A percentile compares a stretch with the other conserved stretches of the same genome.
phyloP scores from a whole-genome alignment of 2,113 vertebrate species.

The Colaptes auratus region DNA sequence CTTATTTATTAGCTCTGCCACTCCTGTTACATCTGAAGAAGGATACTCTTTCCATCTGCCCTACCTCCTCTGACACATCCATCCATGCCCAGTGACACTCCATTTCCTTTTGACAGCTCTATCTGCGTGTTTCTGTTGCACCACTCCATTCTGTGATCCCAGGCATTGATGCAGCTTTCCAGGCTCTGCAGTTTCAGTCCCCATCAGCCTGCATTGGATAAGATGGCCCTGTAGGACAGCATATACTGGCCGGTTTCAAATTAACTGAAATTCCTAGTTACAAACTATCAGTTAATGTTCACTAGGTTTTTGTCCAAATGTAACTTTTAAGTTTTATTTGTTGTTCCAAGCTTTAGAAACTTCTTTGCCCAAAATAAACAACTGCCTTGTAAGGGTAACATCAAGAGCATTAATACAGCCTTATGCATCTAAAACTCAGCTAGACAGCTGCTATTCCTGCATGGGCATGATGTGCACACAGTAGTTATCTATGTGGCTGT shows the following conservation, averaged over 20 bases:
- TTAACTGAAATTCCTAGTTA: neutral
- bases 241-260: neutral
- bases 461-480: neutral
- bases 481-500: neutral
- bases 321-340: neutral
- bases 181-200: neutral
- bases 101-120: neutral
- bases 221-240: neutral
- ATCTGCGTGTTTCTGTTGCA: neutral
- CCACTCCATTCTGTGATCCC: neutral
- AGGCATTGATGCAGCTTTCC: neutral
- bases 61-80: neutral
- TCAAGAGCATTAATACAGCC: neutral
- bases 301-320: neutral
- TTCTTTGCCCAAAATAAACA: neutral
- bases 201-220: neutral
- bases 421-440: neutral
- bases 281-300: neutral
- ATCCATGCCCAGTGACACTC: neutral
- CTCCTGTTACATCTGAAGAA: neutral
- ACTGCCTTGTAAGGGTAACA: neutral
- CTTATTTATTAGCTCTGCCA: neutral
- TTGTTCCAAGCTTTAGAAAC: neutral
- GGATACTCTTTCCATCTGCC: neutral
- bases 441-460: neutral